phyloP scores from a whole-genome alignment of 2,888 invertebrate genomes.

The Heliconius sara region DNA sequence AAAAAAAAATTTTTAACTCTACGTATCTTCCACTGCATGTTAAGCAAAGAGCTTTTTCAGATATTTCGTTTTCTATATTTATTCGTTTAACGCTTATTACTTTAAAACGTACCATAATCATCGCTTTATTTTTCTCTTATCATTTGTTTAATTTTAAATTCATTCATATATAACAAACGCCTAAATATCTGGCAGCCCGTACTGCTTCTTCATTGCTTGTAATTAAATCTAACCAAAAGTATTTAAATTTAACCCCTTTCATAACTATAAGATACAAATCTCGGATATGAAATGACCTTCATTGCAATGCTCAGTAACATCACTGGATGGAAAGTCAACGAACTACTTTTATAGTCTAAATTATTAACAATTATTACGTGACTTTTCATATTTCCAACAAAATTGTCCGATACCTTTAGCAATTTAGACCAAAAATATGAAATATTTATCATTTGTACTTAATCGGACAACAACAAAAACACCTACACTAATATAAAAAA shows the following conservation, averaged over 20 bases:
- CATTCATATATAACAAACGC: too few species aligned
- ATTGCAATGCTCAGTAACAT: constrained; percentile 24
- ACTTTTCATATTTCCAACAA: not conserved
- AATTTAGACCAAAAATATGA: constrained; percentile 12
- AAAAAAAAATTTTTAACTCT: too few species aligned
- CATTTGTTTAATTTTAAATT: too few species aligned
- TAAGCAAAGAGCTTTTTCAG: not conserved
- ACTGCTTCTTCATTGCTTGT: not conserved
- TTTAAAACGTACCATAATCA: not conserved
- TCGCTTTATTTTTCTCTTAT: too few species aligned
- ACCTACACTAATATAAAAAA: constrained; percentile 26
- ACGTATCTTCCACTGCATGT: not conserved
- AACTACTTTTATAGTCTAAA: constrained; percentile 17
- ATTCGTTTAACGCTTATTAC: not conserved
- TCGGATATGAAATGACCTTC: not conserved
- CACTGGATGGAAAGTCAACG: constrained; percentile 23
- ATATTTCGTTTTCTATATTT: not conserved
- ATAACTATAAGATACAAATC: not conserved
- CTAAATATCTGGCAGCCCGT: not conserved
- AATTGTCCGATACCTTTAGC: not conserved
- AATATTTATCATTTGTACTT: not conserved
- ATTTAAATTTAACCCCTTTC: not conserved
- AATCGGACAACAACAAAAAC: constrained; percentile 31
- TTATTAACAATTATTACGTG: constrained; percentile 1
- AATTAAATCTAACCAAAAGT: not conserved